phyloP scores from a whole-genome alignment of 1,140 invertebrate species.

The Papilio polyxenes region DNA sequence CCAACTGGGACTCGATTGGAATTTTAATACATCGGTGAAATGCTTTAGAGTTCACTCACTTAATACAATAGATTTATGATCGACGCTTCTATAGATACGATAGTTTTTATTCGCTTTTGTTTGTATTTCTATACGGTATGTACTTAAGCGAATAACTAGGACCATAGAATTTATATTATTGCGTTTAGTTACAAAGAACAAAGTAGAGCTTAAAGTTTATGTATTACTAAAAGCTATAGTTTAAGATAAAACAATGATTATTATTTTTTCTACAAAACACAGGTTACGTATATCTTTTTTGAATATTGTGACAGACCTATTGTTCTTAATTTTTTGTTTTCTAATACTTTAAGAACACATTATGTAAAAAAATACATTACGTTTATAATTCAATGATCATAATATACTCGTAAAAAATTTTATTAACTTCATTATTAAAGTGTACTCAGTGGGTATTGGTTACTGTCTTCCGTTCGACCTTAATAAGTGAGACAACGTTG shows the following conservation, averaged over 20 bases:
- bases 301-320: background rate
- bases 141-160: background rate
- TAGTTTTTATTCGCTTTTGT: slow-evolving; percentile 7
- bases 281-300: background rate
- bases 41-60: slow-evolving; percentile 22
- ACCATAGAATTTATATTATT: background rate
- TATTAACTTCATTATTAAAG: background rate
- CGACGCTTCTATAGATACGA: background rate
- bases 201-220: background rate
- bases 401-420: background rate
- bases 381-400: too few relatives aligned
- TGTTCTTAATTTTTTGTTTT: background rate
- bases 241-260: background rate
- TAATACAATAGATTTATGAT: slow-evolving; percentile 18
- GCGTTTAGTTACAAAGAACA: background rate
- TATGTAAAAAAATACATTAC: background rate
- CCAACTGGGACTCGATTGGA: slow-evolving; percentile 47
- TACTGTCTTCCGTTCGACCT: background rate
- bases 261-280: background rate
- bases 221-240: background rate
- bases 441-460: background rate
- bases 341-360: background rate
- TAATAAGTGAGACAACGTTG: background rate
- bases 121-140: background rate
- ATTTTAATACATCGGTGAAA: slow-evolving; percentile 50